Base-by-base conservation (phyloP, 2,113 vertebrate species). In the Ammodramus savannarum region DNA sequence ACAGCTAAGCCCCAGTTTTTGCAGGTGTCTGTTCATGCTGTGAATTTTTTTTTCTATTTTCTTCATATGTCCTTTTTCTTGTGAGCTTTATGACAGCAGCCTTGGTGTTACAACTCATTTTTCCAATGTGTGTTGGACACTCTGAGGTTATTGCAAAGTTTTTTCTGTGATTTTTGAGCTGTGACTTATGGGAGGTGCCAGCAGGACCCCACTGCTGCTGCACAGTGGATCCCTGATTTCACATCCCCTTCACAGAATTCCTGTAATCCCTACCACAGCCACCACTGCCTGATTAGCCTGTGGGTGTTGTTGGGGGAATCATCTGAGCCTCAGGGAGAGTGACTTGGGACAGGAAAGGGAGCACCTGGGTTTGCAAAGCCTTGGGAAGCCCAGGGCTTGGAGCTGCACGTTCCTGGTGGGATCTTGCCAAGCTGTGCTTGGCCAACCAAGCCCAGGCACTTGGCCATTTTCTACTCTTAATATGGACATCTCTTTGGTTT, bases 141-240 rank as follows among this genome's bases (percentile, higher is more conserved):
- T 29, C 0, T 9, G 26, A 29, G 73, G 10, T 38, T n/a, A 1
- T 3, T 36, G 44, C 26, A 10, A 0, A 0, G 29, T 20, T 54
- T 77, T 74, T 39, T 31, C 16, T 44, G 8, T 17, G 14, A 9
- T 22, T 48, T 69, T 79, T 36, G 7, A 25, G 5, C 15, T 0
- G 0, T 49, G 81, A 3, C 25, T 29, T 16, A 36, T 14, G 32
- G 43, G 11, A 43, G 54, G 63, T 13, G 1, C 52, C 14, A 2
- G 43, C 0, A 0, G n/a, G 61, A 41, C 27, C 59, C 58, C 6
- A 10, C 27, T 1, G 3, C 61, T 63, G 29, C 38, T 66, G 9
- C 2, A 6, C 16, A 10, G n/a, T 10, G 49, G 1, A 43, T 83
- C 5, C 1, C 55, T 51, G 55, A 1, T 65, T 76, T 34, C 49